Base-by-base conservation (phyloP, 2,797 vertebrate species). In the Acanthurus leucopareius region DNA sequence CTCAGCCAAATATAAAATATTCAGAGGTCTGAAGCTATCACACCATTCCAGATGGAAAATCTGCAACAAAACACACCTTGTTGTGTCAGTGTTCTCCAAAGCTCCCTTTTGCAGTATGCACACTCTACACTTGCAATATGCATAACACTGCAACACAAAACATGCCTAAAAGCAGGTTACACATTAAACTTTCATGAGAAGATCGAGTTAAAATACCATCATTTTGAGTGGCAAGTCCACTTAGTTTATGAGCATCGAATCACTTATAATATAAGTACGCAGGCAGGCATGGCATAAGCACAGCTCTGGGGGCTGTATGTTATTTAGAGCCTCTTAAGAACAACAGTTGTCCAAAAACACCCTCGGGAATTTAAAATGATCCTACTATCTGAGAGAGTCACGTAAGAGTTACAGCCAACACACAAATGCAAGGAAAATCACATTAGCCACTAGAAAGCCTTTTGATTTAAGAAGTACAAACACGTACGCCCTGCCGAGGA, bases 241-340 rank as follows among this genome's bases (percentile, higher is more conserved):
- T 86, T 77, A 68, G 51, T 72, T 84, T 69, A 60, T 7, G 62
- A 49, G 48, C 53, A 52, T 69, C 73, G 62, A 58, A 47, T 89
- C 59, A 76, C 69, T 77, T 79, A 59, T 68, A 58, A 76, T 86
- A 66, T 83, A 80, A 76, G 56, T 42, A 42, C 68, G 73, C 71
- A 54, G 69, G 61, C 82, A 86, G 71, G 52, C 61, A 64, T 77
- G 63, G 68, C 54, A 62, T 84, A 78, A 81, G 68, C 73, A 83
- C 69, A 72, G 78, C 85, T 84, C 51, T 53, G 57, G 67, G 79
- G 79, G 75, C 61, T 83, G 65, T 77, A 17, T 68, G 35, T 87
- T 84, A 86, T 91, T 88, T 79, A 86, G 85, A 87, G 82, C 69
- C 79, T 81, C 74, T 81, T 87, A 84, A 82, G 83, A 90, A 89